A percentile compares a stretch with the other conserved stretches of the same genome.
These are phyloP conservation scores for Spisula subtruncata DNA, from an alignment of 2,888 invertebrate species.

Conservation along the genomic window DNA sequence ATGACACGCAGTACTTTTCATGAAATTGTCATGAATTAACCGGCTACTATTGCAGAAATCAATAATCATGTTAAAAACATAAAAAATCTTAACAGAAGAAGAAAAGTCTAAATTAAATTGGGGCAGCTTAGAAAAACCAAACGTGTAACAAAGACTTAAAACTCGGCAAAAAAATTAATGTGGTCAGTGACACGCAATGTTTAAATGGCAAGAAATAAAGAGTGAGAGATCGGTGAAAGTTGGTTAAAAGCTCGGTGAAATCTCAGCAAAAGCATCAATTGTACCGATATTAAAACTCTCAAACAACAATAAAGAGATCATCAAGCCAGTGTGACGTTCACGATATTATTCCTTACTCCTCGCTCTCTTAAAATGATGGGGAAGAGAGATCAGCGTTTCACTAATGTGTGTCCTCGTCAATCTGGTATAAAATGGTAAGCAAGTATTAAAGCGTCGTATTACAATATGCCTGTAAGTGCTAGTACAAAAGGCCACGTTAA, in stretches of 20 bases:
- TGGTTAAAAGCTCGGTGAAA: too few species aligned
- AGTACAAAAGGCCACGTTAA: neutral
- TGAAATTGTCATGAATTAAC: too few species aligned
- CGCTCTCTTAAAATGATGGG: slow-evolving; percentile 21
- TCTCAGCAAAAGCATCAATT: neutral
- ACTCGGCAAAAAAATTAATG: neutral
- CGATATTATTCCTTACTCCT: slow-evolving; percentile 32
- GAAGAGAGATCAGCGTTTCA: neutral
- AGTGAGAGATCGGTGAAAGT: too few species aligned
- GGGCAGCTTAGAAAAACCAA: too few species aligned
- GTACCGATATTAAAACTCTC: neutral
- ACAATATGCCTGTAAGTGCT: slow-evolving; percentile 15
- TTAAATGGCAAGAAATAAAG: neutral
- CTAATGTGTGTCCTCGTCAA: slow-evolving; percentile 21
- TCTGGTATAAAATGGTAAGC: slow-evolving; percentile 27
- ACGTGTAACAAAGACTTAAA: too few species aligned
- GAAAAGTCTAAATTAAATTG: too few species aligned
- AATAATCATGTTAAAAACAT: too few species aligned
- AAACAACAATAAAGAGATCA: neutral
- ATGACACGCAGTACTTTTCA: too few species aligned
- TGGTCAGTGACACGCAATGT: neutral
- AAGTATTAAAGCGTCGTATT: slow-evolving; percentile 20
- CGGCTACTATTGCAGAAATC: too few species aligned
- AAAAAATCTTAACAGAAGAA: too few species aligned
- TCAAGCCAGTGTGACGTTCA: slow-evolving; percentile 1